Evolutionary conservation across 2,888 invertebrate species (phyloP).

Genomic region (Xestia ashworthii): DNA sequence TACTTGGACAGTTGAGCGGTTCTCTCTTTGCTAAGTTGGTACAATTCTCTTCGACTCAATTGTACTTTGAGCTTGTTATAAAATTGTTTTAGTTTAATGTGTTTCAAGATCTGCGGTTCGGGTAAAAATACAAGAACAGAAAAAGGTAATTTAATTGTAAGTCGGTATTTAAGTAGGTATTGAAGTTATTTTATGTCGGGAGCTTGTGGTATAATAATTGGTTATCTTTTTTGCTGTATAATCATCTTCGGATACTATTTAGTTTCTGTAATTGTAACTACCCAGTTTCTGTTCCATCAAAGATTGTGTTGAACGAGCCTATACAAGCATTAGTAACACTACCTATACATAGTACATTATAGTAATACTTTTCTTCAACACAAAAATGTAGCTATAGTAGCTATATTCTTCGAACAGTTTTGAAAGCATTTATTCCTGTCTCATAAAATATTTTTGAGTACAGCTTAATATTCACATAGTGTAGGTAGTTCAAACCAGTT

Average conservation of each 20-base stretch:
- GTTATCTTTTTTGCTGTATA: neutral
- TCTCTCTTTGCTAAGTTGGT: conserved; percentile 1
- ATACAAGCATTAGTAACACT: no score
- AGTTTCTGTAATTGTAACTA: neutral
- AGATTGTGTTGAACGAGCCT: no score
- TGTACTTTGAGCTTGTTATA: conserved; percentile 40
- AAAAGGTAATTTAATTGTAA: conserved; percentile 3
- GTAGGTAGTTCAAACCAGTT: neutral
- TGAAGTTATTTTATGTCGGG: neutral
- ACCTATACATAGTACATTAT: no score
- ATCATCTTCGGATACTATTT: neutral
- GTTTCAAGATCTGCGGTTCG: neutral
- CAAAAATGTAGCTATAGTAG: neutral
- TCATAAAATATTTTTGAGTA: neutral
- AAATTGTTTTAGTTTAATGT: conserved; percentile 43
- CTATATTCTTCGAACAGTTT: neutral
- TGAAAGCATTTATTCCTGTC: neutral
- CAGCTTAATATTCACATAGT: neutral
- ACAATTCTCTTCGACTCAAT: conserved; percentile 25
- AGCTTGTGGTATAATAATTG: neutral
- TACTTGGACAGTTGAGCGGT: conserved; percentile 33
- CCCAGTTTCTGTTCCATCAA: neutral
- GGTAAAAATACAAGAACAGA: neutral
- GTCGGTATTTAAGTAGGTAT: neutral
- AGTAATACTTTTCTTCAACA: neutral